These are phyloP conservation scores for Echeneis naucrates DNA, from an alignment of 2,797 vertebrate genomes.

Conservation along the genomic window DNA sequence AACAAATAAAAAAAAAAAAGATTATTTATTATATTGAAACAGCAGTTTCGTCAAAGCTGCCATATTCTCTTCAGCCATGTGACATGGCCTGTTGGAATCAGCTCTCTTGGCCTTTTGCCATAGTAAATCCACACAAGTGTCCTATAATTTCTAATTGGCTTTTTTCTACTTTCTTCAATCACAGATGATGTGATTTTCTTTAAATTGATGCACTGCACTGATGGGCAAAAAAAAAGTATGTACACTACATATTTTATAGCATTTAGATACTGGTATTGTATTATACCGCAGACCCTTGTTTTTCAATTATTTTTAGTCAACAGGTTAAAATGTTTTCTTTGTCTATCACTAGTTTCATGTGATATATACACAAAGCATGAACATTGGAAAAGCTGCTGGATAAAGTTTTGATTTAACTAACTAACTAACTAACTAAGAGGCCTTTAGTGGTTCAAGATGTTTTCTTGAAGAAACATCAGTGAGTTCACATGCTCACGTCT, in stretches of 20 bases:
- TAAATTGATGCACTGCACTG: conserved; percentile 28
- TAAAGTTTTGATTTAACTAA: conserved; percentile 24
- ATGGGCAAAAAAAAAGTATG: conserved; percentile 27
- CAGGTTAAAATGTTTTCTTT: conserved; percentile 20
- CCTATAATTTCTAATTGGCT: conserved; percentile 65
- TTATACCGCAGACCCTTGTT: conserved; percentile 26
- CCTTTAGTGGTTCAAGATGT: conserved; percentile 32
- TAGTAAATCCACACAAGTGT: conserved; percentile 58
- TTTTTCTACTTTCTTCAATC: conserved; percentile 47
- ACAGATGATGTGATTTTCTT: conserved; percentile 34
- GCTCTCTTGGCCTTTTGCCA: conserved; percentile 29
- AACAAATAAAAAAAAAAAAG: conserved; percentile 35
- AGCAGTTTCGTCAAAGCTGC: conserved; percentile 32
- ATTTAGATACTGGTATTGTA: conserved; percentile 50
- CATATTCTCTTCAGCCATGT: conserved; percentile 29
- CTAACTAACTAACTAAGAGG: conserved; percentile 43
- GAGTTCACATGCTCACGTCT: conserved; percentile 17
- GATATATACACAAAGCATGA: conserved; percentile 13
- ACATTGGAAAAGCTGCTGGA: conserved; percentile 38
- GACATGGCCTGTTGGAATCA: conserved; percentile 29
- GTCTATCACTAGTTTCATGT: conserved; percentile 1
- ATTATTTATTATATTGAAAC: conserved; percentile 44
- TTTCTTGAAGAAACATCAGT: conserved; percentile 7
- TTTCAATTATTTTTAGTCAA: conserved; percentile 47
- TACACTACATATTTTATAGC: conserved; percentile 57